Evolutionary conservation across 2,113 vertebrate genomes (phyloP).

Genomic region (Jaculus jaculus): DNA sequence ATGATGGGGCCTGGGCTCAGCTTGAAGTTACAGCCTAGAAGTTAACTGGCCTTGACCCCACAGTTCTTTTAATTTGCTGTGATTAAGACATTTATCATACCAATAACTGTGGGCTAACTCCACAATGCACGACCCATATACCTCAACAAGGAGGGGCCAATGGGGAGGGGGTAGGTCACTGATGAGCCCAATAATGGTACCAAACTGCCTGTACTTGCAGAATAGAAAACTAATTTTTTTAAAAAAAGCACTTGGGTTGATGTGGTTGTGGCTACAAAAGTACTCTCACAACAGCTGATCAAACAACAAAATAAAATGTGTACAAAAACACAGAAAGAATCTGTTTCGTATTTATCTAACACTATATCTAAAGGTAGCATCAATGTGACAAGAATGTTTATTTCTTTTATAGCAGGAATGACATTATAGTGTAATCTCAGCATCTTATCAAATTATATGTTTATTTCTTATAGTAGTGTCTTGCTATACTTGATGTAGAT

Average conservation of each 20-base stretch:
- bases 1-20: background rate
- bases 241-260: fast-evolving
- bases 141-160: too few species aligned
- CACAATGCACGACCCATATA: too few species aligned
- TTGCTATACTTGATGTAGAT: background rate
- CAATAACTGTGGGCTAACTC: too few species aligned
- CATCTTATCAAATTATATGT: background rate
- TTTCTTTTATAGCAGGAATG: fast-evolving
- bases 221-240: too few species aligned
- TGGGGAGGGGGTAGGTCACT: too few species aligned
- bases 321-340: fast-evolving
- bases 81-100: too few species aligned
- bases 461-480: background rate
- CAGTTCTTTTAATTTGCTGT: background rate
- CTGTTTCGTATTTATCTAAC: background rate
- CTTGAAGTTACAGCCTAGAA: background rate
- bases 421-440: background rate
- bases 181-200: too few species aligned
- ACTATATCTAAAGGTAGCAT: background rate
- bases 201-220: too few species aligned
- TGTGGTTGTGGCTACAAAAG: background rate
- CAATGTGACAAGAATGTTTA: fast-evolving
- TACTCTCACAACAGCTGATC: background rate
- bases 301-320: background rate
- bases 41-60: background rate